phyloP scores from a whole-genome alignment of 35 echinoderm and acorn worm genomes.

The Strongylocentrotus purpuratus region DNA sequence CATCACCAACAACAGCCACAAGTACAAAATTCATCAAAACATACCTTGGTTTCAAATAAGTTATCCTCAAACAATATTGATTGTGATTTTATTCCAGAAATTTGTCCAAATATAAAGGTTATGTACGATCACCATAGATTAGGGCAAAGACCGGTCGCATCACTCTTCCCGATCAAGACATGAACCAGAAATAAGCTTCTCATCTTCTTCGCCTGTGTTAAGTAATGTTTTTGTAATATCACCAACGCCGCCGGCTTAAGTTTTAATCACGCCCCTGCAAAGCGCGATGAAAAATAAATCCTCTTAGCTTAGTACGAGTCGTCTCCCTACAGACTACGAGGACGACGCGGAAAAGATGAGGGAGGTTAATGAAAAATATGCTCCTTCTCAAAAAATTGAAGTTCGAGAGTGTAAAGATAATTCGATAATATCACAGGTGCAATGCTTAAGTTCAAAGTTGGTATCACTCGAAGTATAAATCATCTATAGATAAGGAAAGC shows the following conservation, averaged over 20 bases:
- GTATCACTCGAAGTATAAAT: neutral
- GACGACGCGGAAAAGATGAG: neutral
- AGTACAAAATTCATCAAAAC: neutral
- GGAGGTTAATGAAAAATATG: neutral
- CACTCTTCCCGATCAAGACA: neutral
- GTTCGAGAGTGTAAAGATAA: neutral
- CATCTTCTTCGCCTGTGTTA: no score
- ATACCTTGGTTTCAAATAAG: neutral
- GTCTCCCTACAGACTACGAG: neutral
- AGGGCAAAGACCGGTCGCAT: neutral
- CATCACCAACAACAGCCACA: neutral
- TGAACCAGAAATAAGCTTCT: neutral
- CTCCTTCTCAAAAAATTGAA: neutral
- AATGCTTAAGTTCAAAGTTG: neutral
- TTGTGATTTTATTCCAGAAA: neutral
- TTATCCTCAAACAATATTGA: neutral
- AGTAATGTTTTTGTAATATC: neutral
- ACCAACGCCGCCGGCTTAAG: neutral
- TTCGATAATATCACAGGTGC: neutral
- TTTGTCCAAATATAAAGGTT: neutral
- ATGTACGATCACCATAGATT: neutral
- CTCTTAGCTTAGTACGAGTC: neutral
- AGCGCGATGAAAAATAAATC: neutral
- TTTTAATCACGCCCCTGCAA: neutral
- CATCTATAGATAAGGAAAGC: no score